phyloP scores from a whole-genome alignment of 2,113 vertebrate genomes.

The Carassius carassius region DNA sequence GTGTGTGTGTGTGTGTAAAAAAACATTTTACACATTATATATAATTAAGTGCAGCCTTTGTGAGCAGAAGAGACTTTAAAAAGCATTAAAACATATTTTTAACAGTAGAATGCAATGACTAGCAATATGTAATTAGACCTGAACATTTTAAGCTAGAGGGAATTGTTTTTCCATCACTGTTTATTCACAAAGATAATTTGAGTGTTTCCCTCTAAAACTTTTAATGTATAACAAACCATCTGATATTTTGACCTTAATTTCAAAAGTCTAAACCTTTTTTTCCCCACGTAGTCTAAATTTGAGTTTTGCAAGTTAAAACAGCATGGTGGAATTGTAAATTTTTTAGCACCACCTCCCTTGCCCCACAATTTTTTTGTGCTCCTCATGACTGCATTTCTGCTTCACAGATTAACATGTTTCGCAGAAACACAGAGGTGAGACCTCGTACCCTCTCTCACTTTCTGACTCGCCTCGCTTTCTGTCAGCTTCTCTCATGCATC shows the following conservation, averaged over 20 bases:
- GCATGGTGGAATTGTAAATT: background rate
- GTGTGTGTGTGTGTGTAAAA: too few relatives aligned
- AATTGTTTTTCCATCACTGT: conserved; percentile 1
- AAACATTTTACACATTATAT: too few relatives aligned
- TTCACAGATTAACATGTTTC: conserved; percentile 51
- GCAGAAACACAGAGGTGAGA: conserved; percentile 48
- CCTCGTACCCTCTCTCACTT: conserved; percentile 19
- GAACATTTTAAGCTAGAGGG: background rate
- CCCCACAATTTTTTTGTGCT: background rate
- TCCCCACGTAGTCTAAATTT: background rate
- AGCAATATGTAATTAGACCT: background rate
- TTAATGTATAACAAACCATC: conserved; percentile 31
- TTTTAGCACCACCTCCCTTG: background rate
- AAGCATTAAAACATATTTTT: background rate
- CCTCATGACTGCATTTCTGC: conserved; percentile 39
- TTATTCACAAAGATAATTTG: conserved; percentile 25
- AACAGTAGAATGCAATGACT: background rate
- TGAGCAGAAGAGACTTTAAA: background rate
- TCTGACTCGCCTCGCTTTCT: background rate
- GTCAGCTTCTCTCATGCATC: background rate
- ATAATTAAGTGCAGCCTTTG: background rate
- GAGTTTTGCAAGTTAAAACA: background rate
- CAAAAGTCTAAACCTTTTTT: background rate
- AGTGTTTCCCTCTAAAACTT: conserved; percentile 20
- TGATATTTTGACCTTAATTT: conserved; percentile 24